Evolutionary conservation across 30 jellyfish, hydroid and myxozoan species (phyloP), one percentile per base, ranked within the genome.

Genomic region (Aurelia aurita complex sp. Pacific): DNA sequence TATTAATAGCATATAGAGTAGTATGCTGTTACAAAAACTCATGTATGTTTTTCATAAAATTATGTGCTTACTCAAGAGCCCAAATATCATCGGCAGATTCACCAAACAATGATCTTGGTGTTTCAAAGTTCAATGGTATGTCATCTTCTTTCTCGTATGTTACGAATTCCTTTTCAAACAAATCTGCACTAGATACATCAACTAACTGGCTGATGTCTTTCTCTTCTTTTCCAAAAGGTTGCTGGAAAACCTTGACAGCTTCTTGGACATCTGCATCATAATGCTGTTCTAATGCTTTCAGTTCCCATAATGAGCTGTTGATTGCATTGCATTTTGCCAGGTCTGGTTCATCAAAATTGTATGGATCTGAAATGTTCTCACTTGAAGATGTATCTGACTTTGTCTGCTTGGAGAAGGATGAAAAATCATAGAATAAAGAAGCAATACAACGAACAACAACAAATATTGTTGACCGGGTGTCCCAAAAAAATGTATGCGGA

Each of bases 261-360:
- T 80, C 85, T 43, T 77, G 85, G 60, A 95, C 80, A 14, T 86
- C 98, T 1, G 97, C 83, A 57, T 68, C 66, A 78, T 79, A 95
- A 54, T 95, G 99, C 33, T 94, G 88, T 69, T 77, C 87, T 52
- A 95, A 67, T 3, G 97, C 81, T 40, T 81, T 81, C 43, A 95
- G 72, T 76, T 95, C 99, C 99, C 99, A 95, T 76, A 95, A 73
- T 6, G 97, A 89, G 91, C 99, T 95, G 54, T 81, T 81, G 19
- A 95, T 51, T 1, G 99, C 99, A 62, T 84, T 77, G 84, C 99
- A 77, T 80, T 87, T 70, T 40, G 92, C 87, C n/a, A 97, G 97
- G 74, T 94, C 95, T 15, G 79, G 61, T 66, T 89, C 97, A 12
- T 73, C 80, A 75, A 59, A 76, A 3, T 50, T 68, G 72, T 64